Percentiles rank a stretch among this genome's conserved stretches.
phyloP scores from a whole-genome alignment of 1,140 invertebrate genomes.

The Carposina sasakii region DNA sequence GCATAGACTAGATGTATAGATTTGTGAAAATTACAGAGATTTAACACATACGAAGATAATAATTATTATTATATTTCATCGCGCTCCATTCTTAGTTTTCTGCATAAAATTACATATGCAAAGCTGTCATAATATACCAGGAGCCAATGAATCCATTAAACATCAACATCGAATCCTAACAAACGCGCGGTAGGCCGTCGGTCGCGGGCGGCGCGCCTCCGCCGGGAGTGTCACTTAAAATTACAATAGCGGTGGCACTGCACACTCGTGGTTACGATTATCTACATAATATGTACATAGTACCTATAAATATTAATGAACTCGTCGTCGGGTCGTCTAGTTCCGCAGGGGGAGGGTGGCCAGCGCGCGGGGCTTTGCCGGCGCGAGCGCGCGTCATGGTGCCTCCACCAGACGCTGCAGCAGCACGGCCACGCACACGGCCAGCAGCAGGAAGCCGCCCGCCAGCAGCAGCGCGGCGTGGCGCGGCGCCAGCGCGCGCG shows the following conservation, averaged over 20 bases:
- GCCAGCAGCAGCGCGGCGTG: slow-evolving; percentile 79
- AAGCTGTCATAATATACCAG: slow-evolving; percentile 18
- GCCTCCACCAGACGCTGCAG: slow-evolving; percentile 70
- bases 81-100: too few relatives aligned
- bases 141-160: slow-evolving; percentile 12
- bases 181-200: not conserved
- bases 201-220: not conserved
- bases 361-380: slow-evolving; percentile 40
- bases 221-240: not conserved
- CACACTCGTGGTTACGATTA: slow-evolving; percentile 1
- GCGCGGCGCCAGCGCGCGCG: slow-evolving; percentile 41
- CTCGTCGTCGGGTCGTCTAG: not conserved
- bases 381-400: slow-evolving; percentile 47
- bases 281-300: slow-evolving; percentile 20
- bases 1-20: slow-evolving; percentile 60
- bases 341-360: slow-evolving; percentile 17
- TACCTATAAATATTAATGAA: too few relatives aligned
- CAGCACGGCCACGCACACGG: slow-evolving; percentile 77
- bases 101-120: slow-evolving; percentile 27
- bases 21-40: slow-evolving; percentile 43
- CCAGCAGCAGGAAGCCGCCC: slow-evolving; percentile 75
- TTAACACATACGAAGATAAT: slow-evolving; percentile 31
- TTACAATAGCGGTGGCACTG: not conserved
- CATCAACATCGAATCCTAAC: slow-evolving; percentile 1
- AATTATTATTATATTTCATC: too few relatives aligned